Base-by-base conservation (phyloP, 2,888 invertebrate species). In the Coecobrya sp. region DNA sequence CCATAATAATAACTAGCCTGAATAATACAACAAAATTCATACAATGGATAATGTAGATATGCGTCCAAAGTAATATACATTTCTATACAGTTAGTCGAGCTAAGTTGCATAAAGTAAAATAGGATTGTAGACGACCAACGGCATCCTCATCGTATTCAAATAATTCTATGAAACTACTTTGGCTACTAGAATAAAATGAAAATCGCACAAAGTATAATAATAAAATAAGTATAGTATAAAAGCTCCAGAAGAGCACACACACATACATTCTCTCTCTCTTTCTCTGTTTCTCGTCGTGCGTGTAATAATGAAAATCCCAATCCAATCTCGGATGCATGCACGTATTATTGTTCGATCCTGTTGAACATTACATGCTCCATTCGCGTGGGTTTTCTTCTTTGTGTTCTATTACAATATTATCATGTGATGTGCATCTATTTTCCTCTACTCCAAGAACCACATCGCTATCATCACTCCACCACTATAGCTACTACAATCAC, bases 281-380 rank as follows among this genome's bases (percentile, higher is more conserved):
- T 62, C 27, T 62, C 22, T 55, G 55, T 30, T 55, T 55, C 70
- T 42, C n/a, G 70, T 36, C 27, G 52, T 68, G 65, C 49, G 65
- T 52, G 73, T 30, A 65, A 68, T 86, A 73, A 86, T 86, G 86
- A 86, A 86, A 86, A 86, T 86, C 86, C 70, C 86, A 86, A 86
- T 70, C 76, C 86, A 86, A 86, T 70, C 68, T 49, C 5, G 3
- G 27, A 82, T 82, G 82, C 82, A 82, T 82, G 62, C 59, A 36
- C 22, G 19, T 55, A 81, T 45, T 36, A 52, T 82, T 30, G 30
- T 22, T 52, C 13, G 30, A 62, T 59, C 36, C 62, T 55, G 19
- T 82, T 42, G 36, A 11, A n/a, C 62, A 82, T 36, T 27, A 25
- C 49, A 76, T 25, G 70, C 76, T 76, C 30, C 36, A 55, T 62